These are phyloP conservation scores for Taurulus bubalis DNA, from an alignment of 2,113 vertebrate species.

Conservation along the genomic window DNA sequence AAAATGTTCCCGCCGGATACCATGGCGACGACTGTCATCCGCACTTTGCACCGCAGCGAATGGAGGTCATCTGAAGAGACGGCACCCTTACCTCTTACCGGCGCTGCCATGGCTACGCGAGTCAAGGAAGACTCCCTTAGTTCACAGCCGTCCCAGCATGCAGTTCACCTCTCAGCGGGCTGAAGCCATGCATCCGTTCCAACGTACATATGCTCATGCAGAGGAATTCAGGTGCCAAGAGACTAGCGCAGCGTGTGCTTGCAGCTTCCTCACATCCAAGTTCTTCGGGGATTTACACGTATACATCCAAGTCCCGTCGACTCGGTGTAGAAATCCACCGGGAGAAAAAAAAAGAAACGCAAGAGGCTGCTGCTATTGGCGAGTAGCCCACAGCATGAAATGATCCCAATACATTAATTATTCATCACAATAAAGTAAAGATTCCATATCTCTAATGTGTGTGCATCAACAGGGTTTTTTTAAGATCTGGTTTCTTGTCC, in stretches of 20 bases:
- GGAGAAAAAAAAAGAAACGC: background rate
- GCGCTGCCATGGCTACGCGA: slow-evolving; percentile 42
- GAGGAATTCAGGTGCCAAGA: slow-evolving; percentile 50
- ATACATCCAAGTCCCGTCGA: slow-evolving; percentile 17
- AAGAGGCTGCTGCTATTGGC: slow-evolving; percentile 15
- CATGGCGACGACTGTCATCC: slow-evolving; percentile 53
- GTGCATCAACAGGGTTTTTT: slow-evolving; percentile 24
- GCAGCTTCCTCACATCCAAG: slow-evolving; percentile 37
- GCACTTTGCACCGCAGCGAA: slow-evolving; percentile 26
- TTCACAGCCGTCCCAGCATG: slow-evolving; percentile 53
- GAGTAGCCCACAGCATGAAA: slow-evolving; percentile 53
- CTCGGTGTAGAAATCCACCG: slow-evolving; percentile 26
- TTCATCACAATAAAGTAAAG: slow-evolving; percentile 65
- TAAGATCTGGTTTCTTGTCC: slow-evolving; percentile 6
- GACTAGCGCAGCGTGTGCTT: slow-evolving; percentile 38
- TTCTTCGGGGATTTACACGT: slow-evolving; percentile 40
- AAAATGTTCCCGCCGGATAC: slow-evolving; percentile 44
- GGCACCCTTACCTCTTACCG: slow-evolving; percentile 37
- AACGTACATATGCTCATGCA: slow-evolving; percentile 51
- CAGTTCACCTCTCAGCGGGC: slow-evolving; percentile 48
- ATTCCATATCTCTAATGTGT: slow-evolving; percentile 55
- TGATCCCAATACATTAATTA: slow-evolving; percentile 72
- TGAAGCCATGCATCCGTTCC: slow-evolving; percentile 18
- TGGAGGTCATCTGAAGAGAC: slow-evolving; percentile 64
- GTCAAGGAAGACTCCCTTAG: background rate